phyloP scores from a whole-genome alignment of 2,888 invertebrate species.

The Watsonalla binaria region DNA sequence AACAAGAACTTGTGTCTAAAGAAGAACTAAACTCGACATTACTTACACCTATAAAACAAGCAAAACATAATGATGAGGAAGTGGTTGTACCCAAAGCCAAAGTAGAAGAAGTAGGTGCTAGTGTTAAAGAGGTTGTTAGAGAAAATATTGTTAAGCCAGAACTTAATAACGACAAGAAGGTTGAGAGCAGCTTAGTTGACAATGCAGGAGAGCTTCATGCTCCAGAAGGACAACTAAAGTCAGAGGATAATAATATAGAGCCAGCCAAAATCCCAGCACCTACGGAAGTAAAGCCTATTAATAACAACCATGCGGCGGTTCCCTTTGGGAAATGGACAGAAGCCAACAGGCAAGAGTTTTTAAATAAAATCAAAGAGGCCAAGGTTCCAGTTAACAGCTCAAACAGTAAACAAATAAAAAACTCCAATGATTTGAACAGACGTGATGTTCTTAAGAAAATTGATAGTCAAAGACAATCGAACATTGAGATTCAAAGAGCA shows the following conservation, averaged over 20 bases:
- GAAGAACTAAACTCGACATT: not conserved
- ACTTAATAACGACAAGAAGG: not conserved
- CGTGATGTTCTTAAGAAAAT: slow-evolving; percentile 68
- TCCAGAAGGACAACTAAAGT: slow-evolving; percentile 10
- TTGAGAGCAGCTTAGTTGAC: not conserved
- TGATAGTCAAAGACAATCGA: slow-evolving; percentile 61
- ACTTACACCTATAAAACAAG: not conserved
- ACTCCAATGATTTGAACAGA: slow-evolving; percentile 67
- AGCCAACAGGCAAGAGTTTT: slow-evolving; percentile 65
- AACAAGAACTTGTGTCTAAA: too few relatives aligned
- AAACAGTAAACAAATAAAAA: slow-evolving; percentile 63
- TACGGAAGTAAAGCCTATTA: slow-evolving; percentile 34
- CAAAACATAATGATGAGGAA: not conserved
- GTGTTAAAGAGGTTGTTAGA: not conserved
- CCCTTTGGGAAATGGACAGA: slow-evolving; percentile 74
- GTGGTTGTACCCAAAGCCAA: not conserved
- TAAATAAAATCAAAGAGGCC: slow-evolving; percentile 63
- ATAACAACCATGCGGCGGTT: slow-evolving; percentile 55
- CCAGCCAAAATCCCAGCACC: slow-evolving; percentile 12
- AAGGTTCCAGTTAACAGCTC: slow-evolving; percentile 47
- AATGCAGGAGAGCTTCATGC: not conserved
- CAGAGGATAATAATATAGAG: slow-evolving; percentile 13
- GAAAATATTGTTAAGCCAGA: not conserved
- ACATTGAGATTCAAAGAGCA: slow-evolving; percentile 25
- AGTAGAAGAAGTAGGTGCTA: not conserved